phyloP scores from a whole-genome alignment of 2,888 invertebrate species.

The Heliconius charithonia region DNA sequence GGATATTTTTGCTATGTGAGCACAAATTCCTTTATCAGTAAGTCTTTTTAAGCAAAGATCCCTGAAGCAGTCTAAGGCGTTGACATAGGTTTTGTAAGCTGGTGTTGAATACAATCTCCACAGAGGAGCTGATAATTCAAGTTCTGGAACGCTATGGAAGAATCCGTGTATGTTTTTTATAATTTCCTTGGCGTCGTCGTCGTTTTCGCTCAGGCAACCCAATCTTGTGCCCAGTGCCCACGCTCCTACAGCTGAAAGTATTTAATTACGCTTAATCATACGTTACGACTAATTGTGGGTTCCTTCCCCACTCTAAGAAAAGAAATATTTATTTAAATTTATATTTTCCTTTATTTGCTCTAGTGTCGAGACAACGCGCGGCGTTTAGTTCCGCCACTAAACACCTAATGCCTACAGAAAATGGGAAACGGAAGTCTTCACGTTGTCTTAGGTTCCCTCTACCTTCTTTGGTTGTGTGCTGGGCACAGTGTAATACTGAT shows the following conservation, averaged over 20 bases:
- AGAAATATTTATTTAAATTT: too few species aligned
- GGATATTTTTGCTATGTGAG: constrained; percentile 67
- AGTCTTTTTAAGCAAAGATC: constrained; percentile 79
- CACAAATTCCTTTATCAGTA: constrained; percentile 75
- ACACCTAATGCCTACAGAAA: too few species aligned
- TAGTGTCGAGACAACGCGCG: too few species aligned
- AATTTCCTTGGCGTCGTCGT: constrained; percentile 89
- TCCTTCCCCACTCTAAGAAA: too few species aligned
- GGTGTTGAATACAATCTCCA: constrained; percentile 89
- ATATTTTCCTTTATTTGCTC: too few species aligned
- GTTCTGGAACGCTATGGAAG: constrained; percentile 89
- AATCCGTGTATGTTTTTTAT: constrained; percentile 90
- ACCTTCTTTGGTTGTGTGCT: too few species aligned
- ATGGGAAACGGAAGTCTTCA: too few species aligned
- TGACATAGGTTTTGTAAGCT: constrained; percentile 88
- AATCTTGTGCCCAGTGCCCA: constrained; percentile 92
- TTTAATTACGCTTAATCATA: neutral
- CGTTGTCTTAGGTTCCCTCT: too few species aligned
- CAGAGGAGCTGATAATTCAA: constrained; percentile 89
- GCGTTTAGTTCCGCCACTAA: too few species aligned
- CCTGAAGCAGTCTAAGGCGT: constrained; percentile 88
- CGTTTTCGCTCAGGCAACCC: constrained; percentile 88
- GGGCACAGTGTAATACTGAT: too few species aligned
- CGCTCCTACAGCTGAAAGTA: constrained; percentile 88
- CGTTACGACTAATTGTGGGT: too few species aligned